Percentiles rank a stretch among this genome's conserved stretches.
These are phyloP conservation scores for Epirrhoe alternata DNA, from an alignment of 2,888 invertebrate species.

Conservation along the genomic window DNA sequence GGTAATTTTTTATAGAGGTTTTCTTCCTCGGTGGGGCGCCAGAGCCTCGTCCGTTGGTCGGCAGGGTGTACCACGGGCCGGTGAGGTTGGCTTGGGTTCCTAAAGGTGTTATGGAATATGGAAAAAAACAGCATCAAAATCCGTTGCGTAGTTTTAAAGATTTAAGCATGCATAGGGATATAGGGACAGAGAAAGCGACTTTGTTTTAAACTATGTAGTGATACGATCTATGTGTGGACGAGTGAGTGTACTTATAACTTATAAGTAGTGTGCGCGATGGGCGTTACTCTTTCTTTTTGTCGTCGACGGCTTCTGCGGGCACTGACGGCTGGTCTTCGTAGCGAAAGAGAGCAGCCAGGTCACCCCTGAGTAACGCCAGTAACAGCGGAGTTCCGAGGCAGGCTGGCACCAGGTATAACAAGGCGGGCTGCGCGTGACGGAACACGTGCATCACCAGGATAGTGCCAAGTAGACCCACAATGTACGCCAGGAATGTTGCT, in stretches of 20 bases:
- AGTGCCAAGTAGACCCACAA: constrained; percentile 96
- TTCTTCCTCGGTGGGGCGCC: no score
- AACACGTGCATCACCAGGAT: constrained; percentile 99
- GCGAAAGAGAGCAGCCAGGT: constrained; percentile 93
- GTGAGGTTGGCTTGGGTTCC: no score
- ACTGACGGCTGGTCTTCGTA: constrained; percentile 77
- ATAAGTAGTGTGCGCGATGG: constrained; percentile 36
- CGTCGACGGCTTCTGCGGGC: constrained; percentile 53
- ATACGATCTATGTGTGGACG: constrained; percentile 31
- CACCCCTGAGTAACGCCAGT: constrained; percentile 95
- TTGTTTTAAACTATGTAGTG: neutral
- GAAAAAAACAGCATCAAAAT: no score
- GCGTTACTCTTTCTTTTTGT: constrained; percentile 76
- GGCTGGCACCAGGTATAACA: constrained; percentile 98
- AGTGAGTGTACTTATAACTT: constrained; percentile 39
- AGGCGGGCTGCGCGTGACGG: constrained; percentile 99
- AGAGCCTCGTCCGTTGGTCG: no score
- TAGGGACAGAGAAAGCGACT: neutral
- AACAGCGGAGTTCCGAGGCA: constrained; percentile 96
- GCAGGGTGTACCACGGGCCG: no score
- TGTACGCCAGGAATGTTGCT: constrained; percentile 96
- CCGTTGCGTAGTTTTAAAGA: no score
- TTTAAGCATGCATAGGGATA: no score
- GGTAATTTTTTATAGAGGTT: no score
- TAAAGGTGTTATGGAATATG: no score